Evolutionary conservation across 2,113 vertebrate genomes (phyloP).

Genomic region (Mirounga angustirostris): DNA sequence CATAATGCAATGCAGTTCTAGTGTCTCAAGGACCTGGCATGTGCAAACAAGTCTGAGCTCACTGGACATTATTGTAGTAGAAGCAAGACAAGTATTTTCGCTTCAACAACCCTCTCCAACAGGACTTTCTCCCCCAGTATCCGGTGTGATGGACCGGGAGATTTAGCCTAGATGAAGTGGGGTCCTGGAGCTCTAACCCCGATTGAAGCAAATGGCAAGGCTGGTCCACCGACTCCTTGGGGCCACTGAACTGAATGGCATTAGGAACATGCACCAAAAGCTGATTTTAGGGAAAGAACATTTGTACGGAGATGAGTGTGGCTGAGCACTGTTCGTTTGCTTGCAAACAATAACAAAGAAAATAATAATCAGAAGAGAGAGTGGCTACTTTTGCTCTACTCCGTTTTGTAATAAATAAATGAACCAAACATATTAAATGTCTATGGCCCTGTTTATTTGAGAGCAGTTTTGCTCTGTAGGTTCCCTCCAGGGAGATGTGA

Average conservation of each 20-base stretch:
- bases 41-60: neutral
- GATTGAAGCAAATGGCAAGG: neutral
- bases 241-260: neutral
- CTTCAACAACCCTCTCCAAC: neutral
- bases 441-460: neutral
- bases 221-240: accelerated
- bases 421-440: neutral
- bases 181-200: neutral
- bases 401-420: neutral
- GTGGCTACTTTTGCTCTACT: neutral
- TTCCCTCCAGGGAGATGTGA: neutral
- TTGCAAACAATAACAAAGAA: neutral
- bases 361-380: neutral
- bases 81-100: neutral
- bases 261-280: no score
- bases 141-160: neutral
- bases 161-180: neutral
- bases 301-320: neutral
- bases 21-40: neutral
- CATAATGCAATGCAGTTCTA: no score
- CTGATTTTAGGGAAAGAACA: neutral
- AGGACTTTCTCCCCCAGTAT: neutral
- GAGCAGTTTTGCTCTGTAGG: neutral
- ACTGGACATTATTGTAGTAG: neutral
- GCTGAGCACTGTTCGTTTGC: neutral